Base-by-base conservation (phyloP, 2,113 vertebrate genomes). In the Benthochromis sp. region DNA sequence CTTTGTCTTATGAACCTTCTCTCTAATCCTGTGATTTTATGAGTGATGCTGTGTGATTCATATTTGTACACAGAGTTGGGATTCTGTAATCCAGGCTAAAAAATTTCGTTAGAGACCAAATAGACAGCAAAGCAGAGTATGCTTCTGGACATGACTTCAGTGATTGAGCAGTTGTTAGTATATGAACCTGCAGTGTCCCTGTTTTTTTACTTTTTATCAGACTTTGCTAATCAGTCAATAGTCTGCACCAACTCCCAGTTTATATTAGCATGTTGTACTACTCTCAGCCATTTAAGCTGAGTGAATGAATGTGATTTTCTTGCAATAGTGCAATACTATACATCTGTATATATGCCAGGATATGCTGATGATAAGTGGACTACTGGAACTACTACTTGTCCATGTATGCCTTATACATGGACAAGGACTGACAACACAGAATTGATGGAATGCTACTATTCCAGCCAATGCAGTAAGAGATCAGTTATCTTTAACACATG, bases 61-160 rank as follows among this genome's bases (percentile, higher is more conserved):
- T 57, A 36, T 71, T 87, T 57, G 81, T 89, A 92, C 93, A 93
- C 94, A 91, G 81, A 90, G 21, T 92, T 61, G 6, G 87, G 84
- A 69, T 94, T 91, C 92, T 93, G 90, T 93, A 95, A 92, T 93
- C 89, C 78, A 90, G 19, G 27, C 85, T 55, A 88, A 94, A 83
- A 19, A 7, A 3, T 0, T 63, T 7, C 0, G 0, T 66, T 66
- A 66, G 6, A 66, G 34, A n/a, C 34, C 31, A 66, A 66, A 66
- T 0, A 38, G 2, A 38, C 31, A 13, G 6, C 34, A 66, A 66
- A 66, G 61, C 61, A 66, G 61, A 3, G 31, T n/a, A 24, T 71
- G 38, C 63, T 71, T 40, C 38, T 71, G 63, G 11, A 40, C 19
- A 40, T 40, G 19, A 69, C 63, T 69, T 21, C 36, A 40, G 36